phyloP scores from a whole-genome alignment of 2,888 invertebrate genomes.

The Sabellastarte sp. region DNA sequence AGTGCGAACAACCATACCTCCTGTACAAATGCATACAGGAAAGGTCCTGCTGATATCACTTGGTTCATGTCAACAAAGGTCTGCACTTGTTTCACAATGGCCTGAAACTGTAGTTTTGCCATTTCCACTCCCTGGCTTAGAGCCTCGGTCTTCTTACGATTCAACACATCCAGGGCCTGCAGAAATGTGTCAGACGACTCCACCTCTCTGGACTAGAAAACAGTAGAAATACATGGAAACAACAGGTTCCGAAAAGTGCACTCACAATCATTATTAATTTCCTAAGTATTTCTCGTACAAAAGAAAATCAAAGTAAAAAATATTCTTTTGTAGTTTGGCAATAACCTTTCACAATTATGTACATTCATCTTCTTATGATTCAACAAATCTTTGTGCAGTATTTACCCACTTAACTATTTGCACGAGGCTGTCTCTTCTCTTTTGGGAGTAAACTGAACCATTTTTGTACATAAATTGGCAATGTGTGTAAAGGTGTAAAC shows the following conservation, averaged over 20 bases:
- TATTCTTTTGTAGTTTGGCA: too few species aligned
- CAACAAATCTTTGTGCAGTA: too few species aligned
- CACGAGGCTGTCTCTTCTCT: too few species aligned
- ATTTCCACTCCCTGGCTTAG: constrained; percentile 70
- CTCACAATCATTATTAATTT: background rate
- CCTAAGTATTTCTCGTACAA: background rate
- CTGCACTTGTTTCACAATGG: constrained; percentile 76
- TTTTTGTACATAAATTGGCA: too few species aligned
- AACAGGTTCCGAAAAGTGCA: constrained; percentile 60
- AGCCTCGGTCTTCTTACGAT: constrained; percentile 64
- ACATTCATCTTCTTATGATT: too few species aligned
- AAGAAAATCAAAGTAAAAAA: background rate
- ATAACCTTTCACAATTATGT: too few species aligned
- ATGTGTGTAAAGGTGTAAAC: too few species aligned
- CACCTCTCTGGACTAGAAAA: constrained; percentile 66
- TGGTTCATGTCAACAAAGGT: constrained; percentile 75
- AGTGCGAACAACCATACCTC: too few species aligned
- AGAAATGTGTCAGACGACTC: constrained; percentile 71
- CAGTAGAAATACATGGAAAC: too few species aligned
- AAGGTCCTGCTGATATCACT: constrained; percentile 84
- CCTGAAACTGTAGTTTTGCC: constrained; percentile 71
- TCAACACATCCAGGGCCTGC: constrained; percentile 71
- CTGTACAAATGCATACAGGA: constrained; percentile 80
- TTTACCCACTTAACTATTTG: too few species aligned
- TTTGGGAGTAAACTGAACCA: too few species aligned